Conservation (phyloP, 2,113 vertebrate species). For the Eulemur rufifrons region DNA sequence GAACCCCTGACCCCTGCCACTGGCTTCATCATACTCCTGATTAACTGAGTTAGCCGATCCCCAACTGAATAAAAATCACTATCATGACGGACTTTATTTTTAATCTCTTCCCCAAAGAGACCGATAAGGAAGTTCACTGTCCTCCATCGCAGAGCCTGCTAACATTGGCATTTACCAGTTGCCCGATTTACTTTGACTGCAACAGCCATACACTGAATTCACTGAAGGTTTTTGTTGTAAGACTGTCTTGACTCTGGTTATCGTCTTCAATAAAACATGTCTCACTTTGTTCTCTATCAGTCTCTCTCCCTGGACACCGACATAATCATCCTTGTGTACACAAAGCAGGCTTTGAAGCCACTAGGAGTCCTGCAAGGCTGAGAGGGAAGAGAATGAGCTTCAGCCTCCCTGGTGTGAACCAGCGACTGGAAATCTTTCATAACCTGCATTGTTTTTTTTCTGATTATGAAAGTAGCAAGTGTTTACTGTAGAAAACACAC, state of each 20-base stretch:
- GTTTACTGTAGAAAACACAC: slow-evolving; percentile 16
- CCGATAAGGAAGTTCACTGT: neutral
- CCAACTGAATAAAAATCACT: neutral
- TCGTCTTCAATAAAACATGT: slow-evolving; percentile 65
- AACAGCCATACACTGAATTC: slow-evolving; percentile 7
- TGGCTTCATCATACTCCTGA: neutral
- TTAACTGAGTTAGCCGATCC: neutral
- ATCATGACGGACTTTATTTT: neutral
- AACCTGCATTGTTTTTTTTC: slow-evolving; percentile 49
- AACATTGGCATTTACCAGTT: neutral
- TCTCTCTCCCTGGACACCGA: slow-evolving; percentile 61
- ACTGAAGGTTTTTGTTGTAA: neutral
- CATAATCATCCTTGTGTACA: slow-evolving; percentile 66
- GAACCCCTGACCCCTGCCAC: neutral
- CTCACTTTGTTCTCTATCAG: slow-evolving; percentile 66
- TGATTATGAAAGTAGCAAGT: slow-evolving; percentile 19
- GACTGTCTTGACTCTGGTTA: slow-evolving; percentile 36
- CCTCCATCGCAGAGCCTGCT: neutral
- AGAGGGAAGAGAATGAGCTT: slow-evolving; percentile 24
- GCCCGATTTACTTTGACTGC: neutral
- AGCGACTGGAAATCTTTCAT: slow-evolving; percentile 34
- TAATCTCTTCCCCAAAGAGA: neutral
- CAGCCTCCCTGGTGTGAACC: slow-evolving; percentile 51
- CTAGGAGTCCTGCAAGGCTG: slow-evolving; percentile 50
- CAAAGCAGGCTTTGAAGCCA: slow-evolving; percentile 68